Conservation (phyloP, 2,888 invertebrate genomes). For the Adelognathus sp. region DNA sequence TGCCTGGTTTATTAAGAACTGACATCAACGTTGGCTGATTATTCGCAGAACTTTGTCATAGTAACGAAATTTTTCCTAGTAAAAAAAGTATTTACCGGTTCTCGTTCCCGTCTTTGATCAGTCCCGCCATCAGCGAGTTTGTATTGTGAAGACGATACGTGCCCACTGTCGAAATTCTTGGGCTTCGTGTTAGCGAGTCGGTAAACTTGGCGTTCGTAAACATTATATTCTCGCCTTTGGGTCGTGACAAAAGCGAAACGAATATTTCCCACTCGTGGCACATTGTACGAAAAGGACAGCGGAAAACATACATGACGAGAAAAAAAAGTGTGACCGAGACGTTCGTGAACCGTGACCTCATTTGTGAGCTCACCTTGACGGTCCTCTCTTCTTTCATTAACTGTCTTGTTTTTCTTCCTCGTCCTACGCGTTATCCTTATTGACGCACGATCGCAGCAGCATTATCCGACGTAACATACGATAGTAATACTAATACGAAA, state of each 20-base stretch:
- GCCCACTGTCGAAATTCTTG: background rate
- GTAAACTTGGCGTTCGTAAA: background rate
- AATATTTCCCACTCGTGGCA: background rate
- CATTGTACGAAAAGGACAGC: constrained; percentile 2
- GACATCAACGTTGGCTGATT: background rate
- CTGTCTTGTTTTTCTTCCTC: background rate
- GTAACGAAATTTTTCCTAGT: background rate
- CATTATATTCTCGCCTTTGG: background rate
- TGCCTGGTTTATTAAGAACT: background rate
- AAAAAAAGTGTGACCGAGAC: constrained; percentile 44
- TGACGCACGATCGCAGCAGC: constrained; percentile 21
- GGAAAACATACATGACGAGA: constrained; percentile 33
- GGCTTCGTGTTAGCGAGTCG: background rate
- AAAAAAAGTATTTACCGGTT: no score
- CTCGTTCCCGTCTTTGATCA: background rate
- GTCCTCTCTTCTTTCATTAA: constrained; percentile 47
- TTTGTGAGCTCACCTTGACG: constrained; percentile 66
- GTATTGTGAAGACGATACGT: background rate
- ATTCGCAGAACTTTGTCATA: background rate
- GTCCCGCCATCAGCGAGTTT: background rate
- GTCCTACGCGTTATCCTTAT: constrained; percentile 26
- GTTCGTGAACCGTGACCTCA: constrained; percentile 67
- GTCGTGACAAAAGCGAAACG: background rate
- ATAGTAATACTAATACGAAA: background rate
- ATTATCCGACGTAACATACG: background rate